Percentiles rank a stretch among this genome's conserved stretches.
phyloP scores from a whole-genome alignment of 1,140 invertebrate genomes.

The Hypothenemus hampei region DNA sequence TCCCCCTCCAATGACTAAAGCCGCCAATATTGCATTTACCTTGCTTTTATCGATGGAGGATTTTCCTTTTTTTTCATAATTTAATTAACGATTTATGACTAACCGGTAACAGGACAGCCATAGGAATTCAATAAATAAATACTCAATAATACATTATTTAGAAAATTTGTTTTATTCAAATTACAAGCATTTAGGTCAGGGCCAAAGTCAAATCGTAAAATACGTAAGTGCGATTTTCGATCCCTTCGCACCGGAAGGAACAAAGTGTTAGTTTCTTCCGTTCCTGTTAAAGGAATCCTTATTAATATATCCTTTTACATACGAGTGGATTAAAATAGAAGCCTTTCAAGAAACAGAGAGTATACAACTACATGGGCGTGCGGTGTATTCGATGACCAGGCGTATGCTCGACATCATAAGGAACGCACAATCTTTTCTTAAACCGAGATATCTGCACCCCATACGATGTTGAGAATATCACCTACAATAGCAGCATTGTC shows the following conservation, averaged over 20 bases:
- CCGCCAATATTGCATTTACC: slow-evolving; percentile 35
- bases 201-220: no score
- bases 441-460: slow-evolving; percentile 28
- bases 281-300: slow-evolving; percentile 33
- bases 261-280: slow-evolving; percentile 10
- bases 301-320: slow-evolving; percentile 35
- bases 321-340: slow-evolving; percentile 34
- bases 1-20: slow-evolving; percentile 26
- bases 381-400: slow-evolving; percentile 5
- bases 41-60: slow-evolving; percentile 24
- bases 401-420: slow-evolving; percentile 27
- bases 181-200: no score
- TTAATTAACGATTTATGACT: slow-evolving; percentile 12
- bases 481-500: slow-evolving; percentile 1
- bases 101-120: neutral
- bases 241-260: slow-evolving; percentile 25
- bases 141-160: no score
- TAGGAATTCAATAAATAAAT: neutral
- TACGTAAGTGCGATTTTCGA: no score
- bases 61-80: slow-evolving; percentile 10
- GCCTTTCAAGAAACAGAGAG: slow-evolving; percentile 8
- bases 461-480: slow-evolving; percentile 27
- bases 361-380: neutral
- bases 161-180: no score
- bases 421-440: slow-evolving; percentile 26